Evolutionary conservation across 92 coral and sea anemone genomes (phyloP), one percentile per base, ranked within the genome.

Genomic region (Paragorgia papillata): DNA sequence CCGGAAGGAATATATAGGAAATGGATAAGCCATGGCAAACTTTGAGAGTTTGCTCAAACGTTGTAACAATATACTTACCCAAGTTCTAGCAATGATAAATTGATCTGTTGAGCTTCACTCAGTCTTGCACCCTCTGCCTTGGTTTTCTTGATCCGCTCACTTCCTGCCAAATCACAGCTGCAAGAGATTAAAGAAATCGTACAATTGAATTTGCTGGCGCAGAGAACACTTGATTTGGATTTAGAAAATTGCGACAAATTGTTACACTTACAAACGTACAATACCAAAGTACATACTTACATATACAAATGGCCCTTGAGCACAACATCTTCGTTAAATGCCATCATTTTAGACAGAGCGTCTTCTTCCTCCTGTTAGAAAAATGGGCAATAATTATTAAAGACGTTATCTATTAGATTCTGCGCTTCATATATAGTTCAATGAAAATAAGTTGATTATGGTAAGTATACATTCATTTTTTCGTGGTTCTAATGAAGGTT

Each of bases 101-200:
- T 94, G 79, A 94, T 94, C 59, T 88, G 90, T 69, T 91, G 98
- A 30, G 99, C 99, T 58, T 95, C 99, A 57, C 97, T 90, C 1
- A 95, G 86, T 54, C 99, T 73, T 53, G 91, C 99, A 9, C 99
- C 99, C 64, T 95, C 92, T 3, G 99, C 99, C 6, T 87, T 89
- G 22, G 97, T 91, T 84, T 91, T 95, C 92, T 95, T 95, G 37
- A 95, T 85, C 27, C 99, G 83, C 77, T 95, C 99, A 75, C 99
- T 95, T 15, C 99, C 99, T 25, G 99, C 99, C 59, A 95, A 82
- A 63, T 95, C 99, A 60, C 99, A 91, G 43, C 99, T 95, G 57
- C 4, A 76, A 39, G 29, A 75, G 57, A 48, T 79, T 65, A 12
- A 57, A 24, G 40, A 66, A 40, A 24, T 2, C 0, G 29, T 12